These are phyloP conservation scores for Loripinus fragilis DNA, from an alignment of 2,888 invertebrate species.

Conservation along the genomic window DNA sequence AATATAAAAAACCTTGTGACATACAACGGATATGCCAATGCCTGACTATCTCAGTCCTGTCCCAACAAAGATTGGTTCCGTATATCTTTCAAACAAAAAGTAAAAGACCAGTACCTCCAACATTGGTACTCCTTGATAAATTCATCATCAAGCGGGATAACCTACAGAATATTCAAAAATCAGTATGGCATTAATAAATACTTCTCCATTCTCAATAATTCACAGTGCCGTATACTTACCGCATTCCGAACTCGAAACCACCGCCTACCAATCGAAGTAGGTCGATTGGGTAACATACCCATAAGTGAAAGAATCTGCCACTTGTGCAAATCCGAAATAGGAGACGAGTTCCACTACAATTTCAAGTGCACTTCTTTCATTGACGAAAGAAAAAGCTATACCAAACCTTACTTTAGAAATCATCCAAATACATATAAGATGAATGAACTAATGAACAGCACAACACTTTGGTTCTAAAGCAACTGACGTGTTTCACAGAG, in stretches of 20 bases:
- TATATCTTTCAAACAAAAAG: not conserved
- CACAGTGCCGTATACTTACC: not conserved
- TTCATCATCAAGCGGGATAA: not conserved
- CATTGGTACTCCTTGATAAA: not conserved
- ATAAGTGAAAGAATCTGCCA: not conserved
- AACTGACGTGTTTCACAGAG: too few species aligned
- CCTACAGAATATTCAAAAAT: not conserved
- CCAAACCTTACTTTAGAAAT: not conserved
- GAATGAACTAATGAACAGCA: not conserved
- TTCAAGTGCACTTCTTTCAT: not conserved
- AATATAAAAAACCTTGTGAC: not conserved
- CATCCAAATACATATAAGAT: not conserved
- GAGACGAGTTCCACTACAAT: not conserved
- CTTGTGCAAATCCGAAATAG: too few species aligned
- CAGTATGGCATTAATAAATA: not conserved
- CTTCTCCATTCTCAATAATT: not conserved
- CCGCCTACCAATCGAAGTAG: not conserved
- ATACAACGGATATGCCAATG: not conserved
- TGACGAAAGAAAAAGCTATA: not conserved
- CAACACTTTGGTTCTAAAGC: too few species aligned
- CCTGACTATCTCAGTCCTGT: not conserved
- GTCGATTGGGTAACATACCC: not conserved
- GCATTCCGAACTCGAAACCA: not conserved
- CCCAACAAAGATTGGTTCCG: not conserved
- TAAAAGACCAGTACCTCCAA: not conserved